These are phyloP conservation scores for Cataglyphis livida DNA, from an alignment of 2,888 invertebrate genomes.

Conservation along the genomic window DNA sequence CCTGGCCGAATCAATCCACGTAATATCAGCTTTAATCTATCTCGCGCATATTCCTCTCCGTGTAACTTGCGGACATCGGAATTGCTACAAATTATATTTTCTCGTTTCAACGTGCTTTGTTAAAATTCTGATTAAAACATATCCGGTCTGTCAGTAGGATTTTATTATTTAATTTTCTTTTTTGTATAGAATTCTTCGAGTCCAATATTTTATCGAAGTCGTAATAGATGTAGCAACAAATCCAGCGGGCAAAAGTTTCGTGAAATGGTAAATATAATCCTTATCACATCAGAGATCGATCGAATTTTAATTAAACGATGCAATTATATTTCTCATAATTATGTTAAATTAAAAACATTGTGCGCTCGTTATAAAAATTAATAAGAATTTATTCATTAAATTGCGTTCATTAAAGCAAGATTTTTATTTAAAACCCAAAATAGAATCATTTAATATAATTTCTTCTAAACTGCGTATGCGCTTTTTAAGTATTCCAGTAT, in stretches of 20 bases:
- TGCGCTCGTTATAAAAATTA: neutral
- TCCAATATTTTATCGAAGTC: slow-evolving; percentile 32
- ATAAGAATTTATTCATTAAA: too few relatives aligned
- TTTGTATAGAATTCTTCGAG: neutral
- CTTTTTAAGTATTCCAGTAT: neutral
- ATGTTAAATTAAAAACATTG: slow-evolving; percentile 20
- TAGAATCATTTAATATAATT: slow-evolving; percentile 5
- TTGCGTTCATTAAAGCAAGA: neutral
- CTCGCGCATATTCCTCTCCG: slow-evolving; percentile 28
- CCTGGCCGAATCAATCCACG: slow-evolving; percentile 63
- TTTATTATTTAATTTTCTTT: slow-evolving; percentile 47
- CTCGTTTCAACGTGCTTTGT: slow-evolving; percentile 41
- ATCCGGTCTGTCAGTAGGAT: slow-evolving; percentile 43
- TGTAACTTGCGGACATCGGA: slow-evolving; percentile 30
- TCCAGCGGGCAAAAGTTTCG: neutral
- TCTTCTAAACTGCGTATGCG: neutral
- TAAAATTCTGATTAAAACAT: slow-evolving; percentile 51
- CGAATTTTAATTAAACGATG: slow-evolving; percentile 10
- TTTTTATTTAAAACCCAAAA: neutral
- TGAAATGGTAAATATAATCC: slow-evolving; percentile 20
- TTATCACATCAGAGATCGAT: neutral
- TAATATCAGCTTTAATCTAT: slow-evolving; percentile 66
- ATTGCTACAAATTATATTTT: slow-evolving; percentile 46
- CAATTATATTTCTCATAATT: slow-evolving; percentile 23
- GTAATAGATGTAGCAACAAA: neutral